phyloP scores from a whole-genome alignment of 2,113 vertebrate genomes.

The Antechinus stuartii region DNA sequence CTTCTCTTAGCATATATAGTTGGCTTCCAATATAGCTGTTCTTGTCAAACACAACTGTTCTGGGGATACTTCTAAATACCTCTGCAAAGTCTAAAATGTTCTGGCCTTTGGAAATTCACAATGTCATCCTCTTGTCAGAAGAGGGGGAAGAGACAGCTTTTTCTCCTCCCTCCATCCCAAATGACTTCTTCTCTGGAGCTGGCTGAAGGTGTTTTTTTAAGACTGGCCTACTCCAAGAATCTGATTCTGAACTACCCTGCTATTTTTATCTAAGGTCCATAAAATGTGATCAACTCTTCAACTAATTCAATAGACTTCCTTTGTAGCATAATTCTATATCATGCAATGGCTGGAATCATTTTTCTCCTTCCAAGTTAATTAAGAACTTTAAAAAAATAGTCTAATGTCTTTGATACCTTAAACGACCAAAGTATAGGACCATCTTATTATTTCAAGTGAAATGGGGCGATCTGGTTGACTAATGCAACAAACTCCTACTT shows the following conservation, averaged over 20 bases:
- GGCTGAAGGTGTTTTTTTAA: background rate
- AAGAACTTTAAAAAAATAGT: background rate
- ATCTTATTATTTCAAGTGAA: background rate
- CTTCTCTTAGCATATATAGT: too few species aligned
- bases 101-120: background rate
- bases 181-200: too few species aligned
- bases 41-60: too few species aligned
- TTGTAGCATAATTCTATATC: background rate
- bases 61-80: too few species aligned
- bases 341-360: background rate
- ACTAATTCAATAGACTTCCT: background rate
- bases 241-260: background rate
- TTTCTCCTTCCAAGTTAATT: background rate
- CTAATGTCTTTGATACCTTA: too few species aligned
- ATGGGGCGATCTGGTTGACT: background rate
- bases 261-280: background rate
- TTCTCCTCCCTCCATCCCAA: background rate
- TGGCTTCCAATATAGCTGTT: too few species aligned
- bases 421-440: background rate
- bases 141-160: background rate
- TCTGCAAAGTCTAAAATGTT: background rate
- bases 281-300: background rate
- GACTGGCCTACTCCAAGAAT: background rate
- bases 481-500: background rate
- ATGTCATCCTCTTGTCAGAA: background rate